Evolutionary conservation across 2,888 invertebrate species (phyloP).

Genomic region (Drosophila mayaguana): DNA sequence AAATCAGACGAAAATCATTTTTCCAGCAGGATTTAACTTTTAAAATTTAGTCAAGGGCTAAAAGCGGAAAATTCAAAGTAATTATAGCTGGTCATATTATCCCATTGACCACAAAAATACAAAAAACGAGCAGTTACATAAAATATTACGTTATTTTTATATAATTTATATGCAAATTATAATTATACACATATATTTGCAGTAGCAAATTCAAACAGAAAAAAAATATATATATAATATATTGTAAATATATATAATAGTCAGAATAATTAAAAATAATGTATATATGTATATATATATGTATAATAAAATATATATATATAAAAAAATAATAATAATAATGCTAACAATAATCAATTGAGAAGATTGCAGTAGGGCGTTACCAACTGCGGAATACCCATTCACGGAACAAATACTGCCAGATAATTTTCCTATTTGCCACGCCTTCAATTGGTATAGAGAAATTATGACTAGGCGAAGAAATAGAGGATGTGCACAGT

Average conservation of each 20-base stretch:
- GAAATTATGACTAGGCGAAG: too few relatives aligned
- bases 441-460: too few relatives aligned
- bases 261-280: not conserved
- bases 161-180: constrained; percentile 4
- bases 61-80: not conserved
- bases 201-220: not conserved
- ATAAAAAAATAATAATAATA: too few relatives aligned
- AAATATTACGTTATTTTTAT: not conserved
- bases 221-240: not conserved
- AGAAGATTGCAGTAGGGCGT: not conserved
- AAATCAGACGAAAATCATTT: too few relatives aligned
- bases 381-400: too few relatives aligned
- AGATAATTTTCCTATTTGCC: too few relatives aligned
- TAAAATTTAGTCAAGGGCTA: not conserved
- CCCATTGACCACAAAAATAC: not conserved
- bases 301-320: not conserved
- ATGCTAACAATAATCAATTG: not conserved
- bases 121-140: not conserved
- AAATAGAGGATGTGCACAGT: too few relatives aligned
- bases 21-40: not conserved
- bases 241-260: not conserved
- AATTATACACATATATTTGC: not conserved
- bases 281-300: too few relatives aligned
- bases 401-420: too few relatives aligned
- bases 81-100: not conserved